Evolutionary conservation across 2,888 invertebrate species (phyloP).

Genomic region (Ceriagrion tenellum): DNA sequence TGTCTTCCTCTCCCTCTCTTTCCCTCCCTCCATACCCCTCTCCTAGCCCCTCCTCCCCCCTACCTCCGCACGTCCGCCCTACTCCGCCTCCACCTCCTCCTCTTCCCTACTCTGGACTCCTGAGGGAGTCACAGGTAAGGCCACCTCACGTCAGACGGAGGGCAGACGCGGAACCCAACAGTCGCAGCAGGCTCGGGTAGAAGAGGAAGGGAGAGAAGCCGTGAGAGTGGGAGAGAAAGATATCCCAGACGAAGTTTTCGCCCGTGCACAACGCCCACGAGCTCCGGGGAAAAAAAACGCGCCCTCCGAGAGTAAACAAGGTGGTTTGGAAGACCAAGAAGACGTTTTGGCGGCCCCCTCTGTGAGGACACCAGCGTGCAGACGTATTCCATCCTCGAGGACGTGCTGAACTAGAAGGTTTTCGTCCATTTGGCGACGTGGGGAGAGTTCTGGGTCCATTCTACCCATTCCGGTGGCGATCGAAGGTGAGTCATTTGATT

Average conservation of each 20-base stretch:
- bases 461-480: neutral
- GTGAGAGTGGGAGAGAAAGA: slow-evolving; percentile 18
- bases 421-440: neutral
- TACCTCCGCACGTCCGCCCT: neutral
- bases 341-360: neutral
- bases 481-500: neutral
- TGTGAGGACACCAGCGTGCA: neutral
- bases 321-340: neutral
- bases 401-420: neutral
- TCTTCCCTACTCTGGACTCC: slow-evolving; percentile 45
- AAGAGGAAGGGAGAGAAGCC: slow-evolving; percentile 45
- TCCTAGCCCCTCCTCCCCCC: slow-evolving; percentile 23
- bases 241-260: neutral
- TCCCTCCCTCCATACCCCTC: neutral
- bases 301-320: neutral
- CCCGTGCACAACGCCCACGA: neutral
- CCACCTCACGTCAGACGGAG: slow-evolving; percentile 64
- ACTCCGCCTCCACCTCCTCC: neutral
- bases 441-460: neutral
- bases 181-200: slow-evolving; percentile 55
- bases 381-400: neutral
- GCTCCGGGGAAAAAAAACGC: neutral
- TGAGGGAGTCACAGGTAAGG: slow-evolving; percentile 66
- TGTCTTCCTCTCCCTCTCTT: neutral
- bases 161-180: slow-evolving; percentile 66